Conservation (phyloP, 2,113 vertebrate genomes). For the Capra hircus region DNA sequence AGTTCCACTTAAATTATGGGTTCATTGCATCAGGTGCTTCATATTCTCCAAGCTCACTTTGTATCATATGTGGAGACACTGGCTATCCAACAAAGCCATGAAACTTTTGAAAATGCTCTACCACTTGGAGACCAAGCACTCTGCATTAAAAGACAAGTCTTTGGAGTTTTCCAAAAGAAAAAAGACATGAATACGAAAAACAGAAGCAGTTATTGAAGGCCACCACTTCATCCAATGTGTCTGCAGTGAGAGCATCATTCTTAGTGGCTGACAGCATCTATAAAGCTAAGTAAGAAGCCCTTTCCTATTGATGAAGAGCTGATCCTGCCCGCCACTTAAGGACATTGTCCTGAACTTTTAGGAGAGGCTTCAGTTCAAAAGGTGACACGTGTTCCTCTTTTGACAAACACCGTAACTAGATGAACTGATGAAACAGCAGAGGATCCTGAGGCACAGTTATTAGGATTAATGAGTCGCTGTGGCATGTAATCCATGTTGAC, state of each 20-base stretch:
- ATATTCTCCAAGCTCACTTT: background rate
- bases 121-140: background rate
- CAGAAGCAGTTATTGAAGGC: background rate
- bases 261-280: background rate
- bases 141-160: background rate
- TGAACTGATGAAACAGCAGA: background rate
- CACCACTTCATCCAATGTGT: background rate
- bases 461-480: background rate
- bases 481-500: background rate
- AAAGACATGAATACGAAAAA: background rate
- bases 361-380: background rate
- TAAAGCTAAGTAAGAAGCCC: background rate
- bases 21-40: background rate
- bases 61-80: background rate
- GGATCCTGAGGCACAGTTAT: background rate
- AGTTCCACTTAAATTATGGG: background rate
- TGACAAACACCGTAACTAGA: background rate
- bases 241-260: background rate
- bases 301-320: background rate
- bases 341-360: background rate
- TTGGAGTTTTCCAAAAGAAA: background rate
- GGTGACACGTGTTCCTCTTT: background rate
- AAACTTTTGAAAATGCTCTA: background rate
- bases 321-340: background rate
- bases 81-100: background rate